Evolutionary conservation across 2,797 vertebrate species (phyloP).

Genomic region (Anguilla megastoma): DNA sequence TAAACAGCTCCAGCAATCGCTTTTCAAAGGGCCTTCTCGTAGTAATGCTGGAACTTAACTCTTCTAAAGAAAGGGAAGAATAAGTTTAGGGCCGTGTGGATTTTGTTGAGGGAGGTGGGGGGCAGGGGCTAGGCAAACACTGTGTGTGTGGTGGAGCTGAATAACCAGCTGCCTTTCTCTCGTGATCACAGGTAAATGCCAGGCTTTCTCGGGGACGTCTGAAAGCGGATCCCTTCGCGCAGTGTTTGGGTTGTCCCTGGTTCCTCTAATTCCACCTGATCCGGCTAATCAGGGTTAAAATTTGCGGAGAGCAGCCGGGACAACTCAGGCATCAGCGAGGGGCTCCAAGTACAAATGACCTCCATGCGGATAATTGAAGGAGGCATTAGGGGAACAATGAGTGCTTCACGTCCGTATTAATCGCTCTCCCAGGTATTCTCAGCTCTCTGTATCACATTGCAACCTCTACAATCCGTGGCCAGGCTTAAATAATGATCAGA

Average conservation of each 20-base stretch:
- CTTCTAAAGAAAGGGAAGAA: conserved; percentile 7
- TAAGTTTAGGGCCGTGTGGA: not conserved
- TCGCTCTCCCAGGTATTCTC: conserved; percentile 55
- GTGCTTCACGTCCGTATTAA: conserved; percentile 54
- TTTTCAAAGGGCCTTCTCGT: conserved; percentile 7
- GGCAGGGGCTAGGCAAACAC: conserved; percentile 65
- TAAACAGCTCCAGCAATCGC: not conserved
- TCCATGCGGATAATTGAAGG: conserved; percentile 66
- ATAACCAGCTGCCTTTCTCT: conserved; percentile 59
- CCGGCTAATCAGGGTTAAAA: conserved; percentile 64
- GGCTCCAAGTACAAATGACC: conserved; percentile 56
- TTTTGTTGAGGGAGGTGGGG: conserved; percentile 17
- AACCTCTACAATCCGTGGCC: conserved; percentile 5
- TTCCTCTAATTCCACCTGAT: conserved; percentile 69
- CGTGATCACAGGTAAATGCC: conserved; percentile 57
- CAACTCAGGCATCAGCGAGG: conserved; percentile 57
- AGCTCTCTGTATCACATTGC: conserved; percentile 52
- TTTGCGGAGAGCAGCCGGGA: conserved; percentile 51
- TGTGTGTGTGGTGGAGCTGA: conserved; percentile 59
- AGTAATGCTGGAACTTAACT: not conserved
- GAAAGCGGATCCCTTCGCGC: conserved; percentile 54
- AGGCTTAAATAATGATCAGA: conserved; percentile 58
- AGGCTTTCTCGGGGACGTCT: conserved; percentile 59
- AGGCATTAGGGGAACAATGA: conserved; percentile 68
- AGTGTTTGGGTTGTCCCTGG: conserved; percentile 61